Conservation (phyloP, 2,797 vertebrate genomes). For the Neosalanx taihuensis region DNA sequence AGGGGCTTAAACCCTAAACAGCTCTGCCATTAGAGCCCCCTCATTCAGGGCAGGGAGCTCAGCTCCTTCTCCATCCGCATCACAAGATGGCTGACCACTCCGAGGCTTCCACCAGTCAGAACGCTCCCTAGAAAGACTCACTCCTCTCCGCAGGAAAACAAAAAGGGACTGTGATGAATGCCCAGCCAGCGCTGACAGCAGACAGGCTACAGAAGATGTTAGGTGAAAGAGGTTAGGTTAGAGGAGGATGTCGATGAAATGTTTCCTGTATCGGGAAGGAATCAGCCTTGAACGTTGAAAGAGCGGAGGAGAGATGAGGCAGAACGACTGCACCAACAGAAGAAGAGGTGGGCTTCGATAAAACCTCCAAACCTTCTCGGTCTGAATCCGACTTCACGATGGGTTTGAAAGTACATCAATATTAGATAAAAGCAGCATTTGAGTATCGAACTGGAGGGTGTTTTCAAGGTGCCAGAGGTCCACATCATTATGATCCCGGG, state of each 20-base stretch:
- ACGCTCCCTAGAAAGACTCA: constrained; percentile 49
- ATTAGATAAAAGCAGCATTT: neutral
- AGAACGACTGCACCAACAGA: neutral
- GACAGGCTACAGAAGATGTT: no score
- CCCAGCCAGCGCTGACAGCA: neutral
- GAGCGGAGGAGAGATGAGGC: neutral
- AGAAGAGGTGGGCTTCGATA: neutral
- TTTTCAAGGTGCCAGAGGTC: neutral
- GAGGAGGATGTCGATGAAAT: no score
- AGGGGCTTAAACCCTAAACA: constrained; percentile 39
- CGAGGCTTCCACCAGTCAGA: constrained; percentile 45
- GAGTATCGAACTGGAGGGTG: neutral
- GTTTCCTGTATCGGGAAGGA: no score
- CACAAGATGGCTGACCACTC: constrained; percentile 64
- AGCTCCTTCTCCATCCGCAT: constrained; percentile 51
- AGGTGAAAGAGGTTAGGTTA: no score
- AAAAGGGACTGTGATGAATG: no score
- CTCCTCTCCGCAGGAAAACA: constrained; percentile 44
- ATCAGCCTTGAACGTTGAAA: no score
- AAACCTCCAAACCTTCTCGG: neutral
- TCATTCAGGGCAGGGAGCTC: constrained; percentile 38
- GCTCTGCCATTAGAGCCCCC: constrained; percentile 37
- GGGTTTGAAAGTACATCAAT: neutral
- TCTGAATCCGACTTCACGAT: neutral
- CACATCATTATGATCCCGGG: neutral